Conservation (phyloP, 1,140 invertebrate genomes). For the Ostrea edulis region DNA sequence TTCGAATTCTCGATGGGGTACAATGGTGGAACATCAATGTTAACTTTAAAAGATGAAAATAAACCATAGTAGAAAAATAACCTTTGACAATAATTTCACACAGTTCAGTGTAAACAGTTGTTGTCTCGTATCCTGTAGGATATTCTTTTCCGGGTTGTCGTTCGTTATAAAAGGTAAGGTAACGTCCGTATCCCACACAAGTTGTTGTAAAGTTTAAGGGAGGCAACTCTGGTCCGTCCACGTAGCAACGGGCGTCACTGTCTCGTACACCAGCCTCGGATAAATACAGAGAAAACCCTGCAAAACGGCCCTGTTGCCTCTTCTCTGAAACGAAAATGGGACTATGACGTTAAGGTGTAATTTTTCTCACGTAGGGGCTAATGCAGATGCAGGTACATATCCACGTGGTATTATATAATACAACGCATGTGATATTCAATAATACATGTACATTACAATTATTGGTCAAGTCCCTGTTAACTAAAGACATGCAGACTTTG, state of each 20-base stretch:
- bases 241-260: not conserved
- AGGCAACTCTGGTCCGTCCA: not conserved
- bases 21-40: not conserved
- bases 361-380: no score
- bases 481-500: no score
- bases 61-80: not conserved
- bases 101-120: not conserved
- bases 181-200: no score
- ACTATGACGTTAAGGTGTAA: no score
- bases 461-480: no score
- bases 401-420: no score
- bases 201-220: no score
- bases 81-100: not conserved
- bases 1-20: no score
- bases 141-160: not conserved
- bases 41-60: no score
- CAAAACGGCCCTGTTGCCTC: not conserved
- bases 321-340: not conserved
- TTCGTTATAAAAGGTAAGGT: not conserved
- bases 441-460: no score
- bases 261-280: not conserved
- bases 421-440: no score
- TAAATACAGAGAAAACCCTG: not conserved
- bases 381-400: no score
- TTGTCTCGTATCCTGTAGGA: not conserved